Conservation (phyloP, 2,888 invertebrate species). For the Phyllotreta striolata region DNA sequence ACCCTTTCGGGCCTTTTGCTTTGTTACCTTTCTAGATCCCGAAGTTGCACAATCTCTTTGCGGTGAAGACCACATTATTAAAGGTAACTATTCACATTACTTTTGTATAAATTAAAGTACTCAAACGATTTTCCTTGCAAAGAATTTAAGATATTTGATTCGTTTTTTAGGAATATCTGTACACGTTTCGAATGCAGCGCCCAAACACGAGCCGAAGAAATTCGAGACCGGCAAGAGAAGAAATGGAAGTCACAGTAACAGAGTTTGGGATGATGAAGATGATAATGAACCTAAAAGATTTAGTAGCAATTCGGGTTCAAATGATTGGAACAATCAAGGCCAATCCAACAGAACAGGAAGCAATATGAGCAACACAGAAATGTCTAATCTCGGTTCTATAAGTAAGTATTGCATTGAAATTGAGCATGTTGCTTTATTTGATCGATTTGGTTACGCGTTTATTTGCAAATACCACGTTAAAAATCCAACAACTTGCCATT, state of each 20-base stretch:
- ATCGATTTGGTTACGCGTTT: too few relatives aligned
- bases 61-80: slow-evolving; percentile 94
- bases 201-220: slow-evolving; percentile 67
- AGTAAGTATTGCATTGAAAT: slow-evolving; percentile 62
- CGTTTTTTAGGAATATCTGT: slow-evolving; percentile 70
- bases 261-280: slow-evolving; percentile 54
- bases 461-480: too few relatives aligned
- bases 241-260: slow-evolving; percentile 57
- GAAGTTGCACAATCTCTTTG: slow-evolving; percentile 90
- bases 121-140: background rate
- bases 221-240: slow-evolving; percentile 56
- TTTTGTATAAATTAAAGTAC: background rate
- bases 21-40: slow-evolving; percentile 93
- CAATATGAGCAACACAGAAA: slow-evolving; percentile 75
- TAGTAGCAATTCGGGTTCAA: slow-evolving; percentile 15
- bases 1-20: slow-evolving; percentile 91
- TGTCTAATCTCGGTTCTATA: slow-evolving; percentile 86
- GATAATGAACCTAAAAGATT: slow-evolving; percentile 44
- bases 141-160: background rate
- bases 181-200: slow-evolving; percentile 88
- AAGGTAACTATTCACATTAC: slow-evolving; percentile 63
- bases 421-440: background rate
- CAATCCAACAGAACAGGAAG: background rate
- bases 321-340: slow-evolving; percentile 3
- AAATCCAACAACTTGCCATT: too few relatives aligned